Base-by-base conservation (phyloP, 1,140 invertebrate species). In the Glomeris maerens region DNA sequence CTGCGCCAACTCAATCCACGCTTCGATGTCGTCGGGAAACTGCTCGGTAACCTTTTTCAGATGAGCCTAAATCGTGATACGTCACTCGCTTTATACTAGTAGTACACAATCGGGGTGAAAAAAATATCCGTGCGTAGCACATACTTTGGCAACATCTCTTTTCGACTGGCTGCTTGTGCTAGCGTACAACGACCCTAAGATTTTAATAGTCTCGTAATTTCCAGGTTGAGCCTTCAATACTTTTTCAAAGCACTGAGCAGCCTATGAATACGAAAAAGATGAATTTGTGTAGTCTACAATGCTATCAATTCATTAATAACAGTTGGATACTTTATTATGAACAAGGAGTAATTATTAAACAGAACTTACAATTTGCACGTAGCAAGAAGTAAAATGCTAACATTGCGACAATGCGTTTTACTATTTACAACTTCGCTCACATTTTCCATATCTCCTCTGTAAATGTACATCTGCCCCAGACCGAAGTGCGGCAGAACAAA, bases 151-250 rank as follows among this genome's bases (percentile, higher is more conserved):
- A 52, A 89, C 84, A 57, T 96, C 89, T 27, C 90, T 71, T 69
- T 95, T 95, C 0, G 84, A 83, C 65, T 84, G 86, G 50, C 81
- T 95, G 52, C 70, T 76, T 0, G 89, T 92, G 62, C 83, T 88
- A 0, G 92, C 92, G 66, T 98, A 99, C 0, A 99, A 69, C 0
- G 93, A 96, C 0, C 94, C 95, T 1, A 98, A 73, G 55, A 98
- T 98, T 68, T 98, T 98, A 90, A 98, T 95, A 3, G 95, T 97
- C 70, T 99, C 96, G 65, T 97, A 97, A 69, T 98, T 98, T 2
- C 89, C 89, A 0, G 94, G 91, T 64, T 96, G 89, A 0, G 80
- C 84, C 74, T 98, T 98, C 2, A 99, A 68, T 3, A 99, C 93
- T 72, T 95, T 97, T 69, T 99, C 95, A 69, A 99, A 98, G 66